Evolutionary conservation across 2,888 invertebrate genomes (phyloP).

Genomic region (Labia minor): DNA sequence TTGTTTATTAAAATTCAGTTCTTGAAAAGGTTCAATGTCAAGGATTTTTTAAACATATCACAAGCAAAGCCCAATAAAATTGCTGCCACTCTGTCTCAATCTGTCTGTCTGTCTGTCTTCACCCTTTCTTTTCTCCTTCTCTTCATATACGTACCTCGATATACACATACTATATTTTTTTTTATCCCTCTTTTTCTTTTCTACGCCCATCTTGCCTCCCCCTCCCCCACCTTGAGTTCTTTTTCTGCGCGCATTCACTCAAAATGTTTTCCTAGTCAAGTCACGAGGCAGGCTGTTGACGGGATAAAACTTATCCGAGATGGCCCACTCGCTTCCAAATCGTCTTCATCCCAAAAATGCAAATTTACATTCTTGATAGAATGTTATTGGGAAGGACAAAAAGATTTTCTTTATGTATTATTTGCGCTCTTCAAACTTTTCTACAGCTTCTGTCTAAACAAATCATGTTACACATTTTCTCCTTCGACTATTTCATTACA

Average conservation of each 20-base stretch:
- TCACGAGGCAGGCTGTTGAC: constrained; percentile 6
- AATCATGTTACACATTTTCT: no score
- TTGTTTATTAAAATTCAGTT: constrained; percentile 13
- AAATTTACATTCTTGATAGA: neutral
- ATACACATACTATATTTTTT: no score
- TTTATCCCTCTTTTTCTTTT: no score
- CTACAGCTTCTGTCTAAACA: no score
- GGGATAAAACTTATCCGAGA: constrained; percentile 8
- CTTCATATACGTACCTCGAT: no score
- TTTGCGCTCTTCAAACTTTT: no score
- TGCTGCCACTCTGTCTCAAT: neutral
- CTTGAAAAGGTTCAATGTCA: constrained; percentile 5
- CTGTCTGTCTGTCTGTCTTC: neutral
- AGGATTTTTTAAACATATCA: neutral
- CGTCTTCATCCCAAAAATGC: neutral
- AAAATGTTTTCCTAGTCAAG: neutral
- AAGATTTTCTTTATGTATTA: no score
- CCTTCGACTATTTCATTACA: no score
- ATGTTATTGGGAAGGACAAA: neutral
- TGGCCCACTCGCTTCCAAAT: neutral
- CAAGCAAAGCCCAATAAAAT: constrained; percentile 13
- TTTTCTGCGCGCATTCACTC: neutral
- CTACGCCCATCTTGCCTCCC: no score
- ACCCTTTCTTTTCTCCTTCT: neutral
- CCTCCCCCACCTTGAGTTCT: no score